Conservation (phyloP, 2,888 invertebrate genomes). For the Ashinkailepas kermadecensis region DNA sequence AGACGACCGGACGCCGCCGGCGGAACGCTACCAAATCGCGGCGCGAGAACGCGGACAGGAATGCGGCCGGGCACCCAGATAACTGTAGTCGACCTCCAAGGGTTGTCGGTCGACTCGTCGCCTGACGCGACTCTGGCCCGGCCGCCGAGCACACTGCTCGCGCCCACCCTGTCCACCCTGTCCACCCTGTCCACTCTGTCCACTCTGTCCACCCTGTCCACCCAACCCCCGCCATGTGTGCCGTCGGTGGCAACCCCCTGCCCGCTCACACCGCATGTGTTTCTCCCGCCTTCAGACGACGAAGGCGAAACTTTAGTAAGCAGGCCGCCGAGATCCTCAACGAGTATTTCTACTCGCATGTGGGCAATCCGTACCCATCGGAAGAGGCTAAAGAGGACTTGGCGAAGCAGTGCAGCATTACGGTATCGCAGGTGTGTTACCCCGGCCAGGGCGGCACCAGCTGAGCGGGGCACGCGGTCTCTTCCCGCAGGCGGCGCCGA, state of each 20-base stretch:
- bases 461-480: conserved; percentile 15
- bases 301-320: conserved; percentile 54
- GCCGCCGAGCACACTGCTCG: no score
- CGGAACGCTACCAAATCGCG: no score
- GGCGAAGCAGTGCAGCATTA: conserved; percentile 97
- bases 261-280: background rate
- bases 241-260: background rate
- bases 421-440: conserved; percentile 76
- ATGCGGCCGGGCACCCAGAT: no score
- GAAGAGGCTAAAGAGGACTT: conserved; percentile 99
- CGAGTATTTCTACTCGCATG: conserved; percentile 99
- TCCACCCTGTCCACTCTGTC: no score
- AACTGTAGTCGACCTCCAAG: no score
- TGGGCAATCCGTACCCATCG: conserved; percentile 98
- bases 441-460: background rate
- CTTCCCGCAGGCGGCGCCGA: conserved; percentile 54
- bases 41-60: no score
- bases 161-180: no score
- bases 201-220: no score
- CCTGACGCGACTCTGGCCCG: no score
- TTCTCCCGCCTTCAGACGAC: conserved; percentile 33
- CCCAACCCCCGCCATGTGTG: no score
- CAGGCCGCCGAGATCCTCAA: conserved; percentile 98
- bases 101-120: no score
- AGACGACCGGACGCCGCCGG: no score